These are phyloP conservation scores for Calameuta filiformis DNA, from an alignment of 2,888 invertebrate genomes.

Conservation along the genomic window DNA sequence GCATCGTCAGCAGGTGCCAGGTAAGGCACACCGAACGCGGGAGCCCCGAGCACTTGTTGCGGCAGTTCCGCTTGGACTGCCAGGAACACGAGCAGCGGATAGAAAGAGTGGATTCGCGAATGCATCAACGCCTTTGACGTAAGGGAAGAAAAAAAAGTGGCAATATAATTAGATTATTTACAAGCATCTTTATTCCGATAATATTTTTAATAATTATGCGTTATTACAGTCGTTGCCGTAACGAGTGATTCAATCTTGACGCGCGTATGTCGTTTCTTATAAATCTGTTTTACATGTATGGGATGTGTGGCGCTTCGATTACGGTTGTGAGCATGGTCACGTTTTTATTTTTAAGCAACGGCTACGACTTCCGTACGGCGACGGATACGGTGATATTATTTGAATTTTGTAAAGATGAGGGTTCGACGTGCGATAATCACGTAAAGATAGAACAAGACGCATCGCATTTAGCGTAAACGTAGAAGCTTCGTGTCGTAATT, in stretches of 20 bases:
- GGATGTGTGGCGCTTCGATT: neutral
- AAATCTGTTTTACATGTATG: neutral
- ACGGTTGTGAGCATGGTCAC: neutral
- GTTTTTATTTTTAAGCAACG: neutral
- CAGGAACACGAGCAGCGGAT: neutral
- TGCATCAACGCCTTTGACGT: neutral
- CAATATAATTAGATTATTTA: neutral
- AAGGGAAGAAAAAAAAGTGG: neutral
- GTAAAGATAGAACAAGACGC: neutral
- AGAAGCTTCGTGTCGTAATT: neutral
- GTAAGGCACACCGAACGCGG: neutral
- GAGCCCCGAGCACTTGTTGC: neutral
- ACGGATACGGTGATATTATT: neutral
- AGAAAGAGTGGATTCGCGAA: neutral
- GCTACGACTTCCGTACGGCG: neutral
- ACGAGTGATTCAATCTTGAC: neutral
- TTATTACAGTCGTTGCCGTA: neutral
- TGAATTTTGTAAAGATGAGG: neutral
- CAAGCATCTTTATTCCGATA: neutral
- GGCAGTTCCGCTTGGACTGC: neutral
- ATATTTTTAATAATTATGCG: neutral
- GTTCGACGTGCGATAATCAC: neutral
- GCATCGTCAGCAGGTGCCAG: constrained; percentile 44
- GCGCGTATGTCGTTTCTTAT: neutral
- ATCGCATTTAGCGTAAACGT: neutral